These are phyloP conservation scores for Antigone vipio DNA, from an alignment of 2,113 vertebrate species.

Conservation along the genomic window DNA sequence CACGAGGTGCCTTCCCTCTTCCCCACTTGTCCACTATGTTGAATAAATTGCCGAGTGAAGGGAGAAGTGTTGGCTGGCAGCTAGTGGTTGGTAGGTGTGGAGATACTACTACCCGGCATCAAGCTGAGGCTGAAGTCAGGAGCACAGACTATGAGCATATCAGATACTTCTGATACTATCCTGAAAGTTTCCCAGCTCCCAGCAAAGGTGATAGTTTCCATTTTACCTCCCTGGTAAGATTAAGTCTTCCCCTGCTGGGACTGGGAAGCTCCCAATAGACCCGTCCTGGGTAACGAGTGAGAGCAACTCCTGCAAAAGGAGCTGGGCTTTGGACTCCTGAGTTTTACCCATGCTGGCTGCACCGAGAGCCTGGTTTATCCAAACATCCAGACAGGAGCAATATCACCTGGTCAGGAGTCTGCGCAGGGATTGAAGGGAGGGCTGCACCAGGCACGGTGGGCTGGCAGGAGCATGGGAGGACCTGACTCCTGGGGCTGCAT, in stretches of 20 bases:
- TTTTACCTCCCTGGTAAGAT: background rate
- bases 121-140: background rate
- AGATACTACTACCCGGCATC: background rate
- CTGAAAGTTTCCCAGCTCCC: background rate
- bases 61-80: background rate
- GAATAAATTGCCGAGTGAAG: background rate
- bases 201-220: background rate
- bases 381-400: rapidly evolving
- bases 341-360: background rate
- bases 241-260: background rate
- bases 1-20: background rate
- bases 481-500: background rate
- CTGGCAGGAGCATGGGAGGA: background rate
- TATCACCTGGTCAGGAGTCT: background rate
- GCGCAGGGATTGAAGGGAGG: background rate
- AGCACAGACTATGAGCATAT: background rate
- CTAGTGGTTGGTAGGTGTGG: background rate
- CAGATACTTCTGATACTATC: background rate
- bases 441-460: rapidly evolving
- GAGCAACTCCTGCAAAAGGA: background rate
- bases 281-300: background rate
- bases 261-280: background rate
- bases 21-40: background rate
- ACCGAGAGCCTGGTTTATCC: background rate
- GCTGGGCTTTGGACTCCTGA: background rate